Conservation (phyloP, 2,797 vertebrate genomes). For the Stomatorhinus walkeri region DNA sequence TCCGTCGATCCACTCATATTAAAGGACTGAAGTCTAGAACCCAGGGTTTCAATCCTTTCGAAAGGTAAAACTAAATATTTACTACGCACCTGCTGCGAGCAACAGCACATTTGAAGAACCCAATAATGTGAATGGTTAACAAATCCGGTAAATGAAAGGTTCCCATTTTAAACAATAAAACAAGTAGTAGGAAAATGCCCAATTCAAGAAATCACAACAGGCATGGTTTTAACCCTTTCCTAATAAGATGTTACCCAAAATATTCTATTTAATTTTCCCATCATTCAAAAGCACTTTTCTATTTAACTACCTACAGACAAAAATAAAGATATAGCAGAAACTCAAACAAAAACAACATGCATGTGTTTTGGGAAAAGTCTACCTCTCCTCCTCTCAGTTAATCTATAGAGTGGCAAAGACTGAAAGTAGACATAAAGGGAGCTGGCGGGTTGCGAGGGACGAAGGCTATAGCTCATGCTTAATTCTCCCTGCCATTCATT, state of each 20-base stretch:
- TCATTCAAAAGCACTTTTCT: not conserved
- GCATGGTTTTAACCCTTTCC: not conserved
- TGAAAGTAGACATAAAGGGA: constrained; percentile 25
- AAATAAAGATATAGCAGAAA: not conserved
- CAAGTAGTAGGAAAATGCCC: not conserved
- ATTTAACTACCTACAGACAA: constrained; percentile 5
- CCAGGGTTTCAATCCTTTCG: not conserved
- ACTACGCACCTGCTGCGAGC: not conserved
- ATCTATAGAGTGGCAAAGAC: constrained; percentile 31
- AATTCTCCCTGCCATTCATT: constrained; percentile 32
- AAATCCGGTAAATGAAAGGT: not conserved
- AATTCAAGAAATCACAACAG: not conserved
- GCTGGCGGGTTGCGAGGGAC: not conserved
- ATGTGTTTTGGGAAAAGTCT: not conserved
- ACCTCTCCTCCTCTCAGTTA: not conserved
- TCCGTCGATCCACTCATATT: not conserved
- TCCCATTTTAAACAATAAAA: not conserved
- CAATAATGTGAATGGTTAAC: not conserved
- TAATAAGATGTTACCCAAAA: not conserved
- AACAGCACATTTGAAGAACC: not conserved
- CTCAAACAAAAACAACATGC: not conserved
- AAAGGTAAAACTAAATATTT: not conserved
- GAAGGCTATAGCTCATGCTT: constrained; percentile 22
- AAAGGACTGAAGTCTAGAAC: not conserved
- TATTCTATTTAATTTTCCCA: not conserved